Conservation (phyloP, 2,888 invertebrate species). For the Gymnoscelis rufifasciata region DNA sequence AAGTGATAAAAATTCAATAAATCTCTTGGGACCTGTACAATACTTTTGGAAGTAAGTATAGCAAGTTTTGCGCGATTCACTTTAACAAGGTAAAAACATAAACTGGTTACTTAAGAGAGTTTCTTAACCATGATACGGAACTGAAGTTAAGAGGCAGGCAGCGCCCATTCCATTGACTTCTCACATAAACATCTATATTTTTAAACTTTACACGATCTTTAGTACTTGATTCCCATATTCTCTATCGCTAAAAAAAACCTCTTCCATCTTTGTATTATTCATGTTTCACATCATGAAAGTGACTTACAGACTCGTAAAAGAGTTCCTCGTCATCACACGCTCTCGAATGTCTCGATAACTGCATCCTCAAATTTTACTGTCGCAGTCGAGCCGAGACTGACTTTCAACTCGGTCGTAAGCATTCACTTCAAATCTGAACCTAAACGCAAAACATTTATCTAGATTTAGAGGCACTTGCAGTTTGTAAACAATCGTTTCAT, state of each 20-base stretch:
- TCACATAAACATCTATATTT: background rate
- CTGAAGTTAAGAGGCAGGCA: background rate
- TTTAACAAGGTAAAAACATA: too few species aligned
- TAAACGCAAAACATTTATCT: slow-evolving; percentile 29
- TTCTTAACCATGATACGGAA: background rate
- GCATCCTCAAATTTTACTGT: slow-evolving; percentile 31
- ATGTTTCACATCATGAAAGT: slow-evolving; percentile 19
- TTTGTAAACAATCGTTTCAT: slow-evolving; percentile 27
- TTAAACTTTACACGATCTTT: background rate
- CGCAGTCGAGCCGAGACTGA: slow-evolving; percentile 21
- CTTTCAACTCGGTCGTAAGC: slow-evolving; percentile 20
- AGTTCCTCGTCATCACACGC: slow-evolving; percentile 27
- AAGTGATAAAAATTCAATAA: too few species aligned
- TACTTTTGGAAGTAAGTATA: too few species aligned
- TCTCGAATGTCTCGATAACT: slow-evolving; percentile 28
- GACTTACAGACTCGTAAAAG: slow-evolving; percentile 25
- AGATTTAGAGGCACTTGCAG: slow-evolving; percentile 27
- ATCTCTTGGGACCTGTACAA: too few species aligned
- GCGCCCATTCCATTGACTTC: background rate
- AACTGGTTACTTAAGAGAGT: too few species aligned
- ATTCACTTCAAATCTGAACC: slow-evolving; percentile 23
- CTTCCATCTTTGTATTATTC: slow-evolving; percentile 14
- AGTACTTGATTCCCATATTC: background rate
- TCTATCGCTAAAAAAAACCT: slow-evolving; percentile 7
- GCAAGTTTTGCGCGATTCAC: too few species aligned